Percentiles rank a stretch among this genome's conserved stretches.
Conservation (phyloP, 2,797 vertebrate genomes). For the Rhincodon typus region DNA sequence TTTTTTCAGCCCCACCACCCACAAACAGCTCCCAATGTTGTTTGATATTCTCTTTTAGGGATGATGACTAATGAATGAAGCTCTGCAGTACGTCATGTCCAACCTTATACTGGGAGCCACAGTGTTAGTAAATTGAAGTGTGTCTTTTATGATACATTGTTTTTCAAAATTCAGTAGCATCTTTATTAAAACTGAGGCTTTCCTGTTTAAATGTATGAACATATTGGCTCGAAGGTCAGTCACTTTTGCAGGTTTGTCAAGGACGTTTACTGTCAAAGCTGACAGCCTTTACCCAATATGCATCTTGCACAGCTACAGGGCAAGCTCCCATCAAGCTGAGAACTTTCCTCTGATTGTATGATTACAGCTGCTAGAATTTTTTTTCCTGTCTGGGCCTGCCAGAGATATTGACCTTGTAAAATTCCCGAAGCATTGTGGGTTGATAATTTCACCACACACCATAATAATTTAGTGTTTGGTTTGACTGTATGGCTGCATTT, state of each 20-base stretch:
- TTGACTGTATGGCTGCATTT: neutral
- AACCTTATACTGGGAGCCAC: neutral
- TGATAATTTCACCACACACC: constrained; percentile 1
- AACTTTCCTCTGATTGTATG: neutral
- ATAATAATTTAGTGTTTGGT: neutral
- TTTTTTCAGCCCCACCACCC: neutral
- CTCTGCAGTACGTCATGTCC: neutral
- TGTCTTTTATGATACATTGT: neutral
- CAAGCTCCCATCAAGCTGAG: neutral
- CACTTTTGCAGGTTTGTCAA: neutral
- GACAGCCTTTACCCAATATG: neutral
- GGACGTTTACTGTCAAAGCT: neutral
- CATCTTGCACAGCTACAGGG: neutral
- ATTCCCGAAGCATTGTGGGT: neutral
- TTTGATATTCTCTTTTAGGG: neutral
- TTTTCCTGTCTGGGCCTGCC: neutral
- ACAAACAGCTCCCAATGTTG: neutral
- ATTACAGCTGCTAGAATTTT: neutral
- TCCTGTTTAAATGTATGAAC: neutral
- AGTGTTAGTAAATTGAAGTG: neutral
- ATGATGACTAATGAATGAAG: neutral
- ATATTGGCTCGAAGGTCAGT: neutral
- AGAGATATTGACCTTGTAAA: neutral
- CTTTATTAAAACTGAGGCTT: constrained; percentile 1
- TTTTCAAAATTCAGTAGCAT: neutral